phyloP scores from a whole-genome alignment of 2,113 vertebrate genomes.

The Chaetodon trifascialis region DNA sequence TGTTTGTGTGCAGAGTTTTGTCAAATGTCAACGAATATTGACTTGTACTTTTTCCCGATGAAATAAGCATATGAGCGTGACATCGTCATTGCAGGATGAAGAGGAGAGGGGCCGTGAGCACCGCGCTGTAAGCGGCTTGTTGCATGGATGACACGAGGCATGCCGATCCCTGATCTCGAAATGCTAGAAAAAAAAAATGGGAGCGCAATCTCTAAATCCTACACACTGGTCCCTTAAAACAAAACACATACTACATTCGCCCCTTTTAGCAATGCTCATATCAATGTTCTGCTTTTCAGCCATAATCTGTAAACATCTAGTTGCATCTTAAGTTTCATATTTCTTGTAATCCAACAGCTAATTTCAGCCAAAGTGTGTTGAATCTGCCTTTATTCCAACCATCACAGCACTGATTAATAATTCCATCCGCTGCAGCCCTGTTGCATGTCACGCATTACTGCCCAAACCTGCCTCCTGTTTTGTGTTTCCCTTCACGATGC shows the following conservation, averaged over 20 bases:
- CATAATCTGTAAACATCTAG: no score
- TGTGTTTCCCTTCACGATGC: conserved; percentile 9
- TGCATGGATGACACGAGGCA: neutral
- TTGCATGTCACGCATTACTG: neutral
- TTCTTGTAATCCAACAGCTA: neutral
- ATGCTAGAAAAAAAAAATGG: neutral
- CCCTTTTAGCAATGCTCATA: no score
- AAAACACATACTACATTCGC: no score
- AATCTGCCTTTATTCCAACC: neutral
- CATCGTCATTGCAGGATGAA: conserved; percentile 9
- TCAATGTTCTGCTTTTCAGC: no score
- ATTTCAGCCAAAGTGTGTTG: neutral
- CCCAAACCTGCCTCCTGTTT: neutral
- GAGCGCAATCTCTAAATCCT: no score
- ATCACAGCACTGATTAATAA: conserved; percentile 8
- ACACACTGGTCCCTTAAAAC: neutral
- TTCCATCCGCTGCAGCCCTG: neutral
- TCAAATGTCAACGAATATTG: conserved; percentile 77
- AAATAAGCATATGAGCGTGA: conserved; percentile 45
- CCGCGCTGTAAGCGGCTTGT: conserved; percentile 7
- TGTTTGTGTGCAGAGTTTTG: conserved; percentile 59
- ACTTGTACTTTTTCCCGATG: conserved; percentile 45
- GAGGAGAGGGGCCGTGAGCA: neutral
- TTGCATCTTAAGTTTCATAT: no score
- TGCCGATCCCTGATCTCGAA: neutral